Evolutionary conservation across 2,888 invertebrate genomes (phyloP), one percentile per base, ranked within the genome.

Genomic region (Agrotis exclamationis): DNA sequence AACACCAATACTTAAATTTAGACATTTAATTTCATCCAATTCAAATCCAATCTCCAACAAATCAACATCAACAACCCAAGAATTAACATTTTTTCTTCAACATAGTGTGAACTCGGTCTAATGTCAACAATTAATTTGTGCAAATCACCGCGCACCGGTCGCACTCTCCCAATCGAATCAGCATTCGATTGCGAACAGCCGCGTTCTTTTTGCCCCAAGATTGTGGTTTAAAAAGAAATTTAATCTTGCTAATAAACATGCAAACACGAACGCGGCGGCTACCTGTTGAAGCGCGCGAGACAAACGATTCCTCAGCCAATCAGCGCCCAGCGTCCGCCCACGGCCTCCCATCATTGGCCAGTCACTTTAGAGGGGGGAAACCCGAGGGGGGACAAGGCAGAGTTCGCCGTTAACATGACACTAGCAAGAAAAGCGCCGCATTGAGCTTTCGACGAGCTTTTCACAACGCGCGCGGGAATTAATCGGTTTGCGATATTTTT

Each of bases 271-370:
- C 93, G 90, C 92, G 90, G 86, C 88, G 90, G 92, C 92, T 93
- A 96, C 96, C 97, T 97, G 93, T 97, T 97, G 90, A 94, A 70
- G 94, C 95, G 91, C 92, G 87, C 92, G 94, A 91, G 93, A 95
- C 95, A 90, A 90, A 91, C 91, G 90, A 85, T 85, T 84, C 86
- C 90, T 92, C 91, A 79, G 86, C 96, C 96, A 95, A 96, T 95
- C 87, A 79, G 74, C 63, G 85, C 86, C 80, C 95, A 94, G 93
- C 95, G 96, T 85, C 94, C 93, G 95, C 96, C 93, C 96, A 91
- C 92, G 94, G 87, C 88, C 92, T 84, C 65, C 85, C 76, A 90
- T 91, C 90, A 95, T 96, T 96, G 93, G 94, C 90, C 80, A 82
- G 81, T 74, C 79, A 74, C 72, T 76, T 77, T 88, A 89, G 77